Evolutionary conservation across 2,888 invertebrate genomes (phyloP).

Genomic region (Stenodera caucasica): DNA sequence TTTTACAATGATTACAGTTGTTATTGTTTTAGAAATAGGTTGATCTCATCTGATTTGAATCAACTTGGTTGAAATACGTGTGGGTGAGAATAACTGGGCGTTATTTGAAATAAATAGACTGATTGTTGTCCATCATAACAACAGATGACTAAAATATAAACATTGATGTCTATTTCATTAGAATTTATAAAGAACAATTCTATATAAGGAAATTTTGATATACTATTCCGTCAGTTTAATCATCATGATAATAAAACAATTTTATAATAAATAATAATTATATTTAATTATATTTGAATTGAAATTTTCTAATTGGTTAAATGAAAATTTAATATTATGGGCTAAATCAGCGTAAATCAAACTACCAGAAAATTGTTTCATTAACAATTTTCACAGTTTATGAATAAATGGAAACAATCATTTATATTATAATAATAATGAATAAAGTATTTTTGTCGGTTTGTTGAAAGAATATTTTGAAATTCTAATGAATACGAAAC

Average conservation of each 20-base stretch:
- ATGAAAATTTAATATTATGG: neutral
- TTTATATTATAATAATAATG: too few relatives aligned
- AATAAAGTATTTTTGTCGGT: too few relatives aligned
- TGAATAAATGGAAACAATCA: constrained; percentile 7
- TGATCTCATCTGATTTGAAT: too few relatives aligned
- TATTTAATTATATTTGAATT: too few relatives aligned
- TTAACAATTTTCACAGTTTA: constrained; percentile 14
- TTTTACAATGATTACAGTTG: too few relatives aligned
- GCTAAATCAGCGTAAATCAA: constrained; percentile 2
- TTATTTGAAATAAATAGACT: neutral
- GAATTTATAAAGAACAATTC: neutral
- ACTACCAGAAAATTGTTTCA: constrained; percentile 17
- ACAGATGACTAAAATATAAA: constrained; percentile 4
- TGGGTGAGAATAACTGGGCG: neutral
- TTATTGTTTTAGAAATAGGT: neutral
- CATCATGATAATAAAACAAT: too few relatives aligned
- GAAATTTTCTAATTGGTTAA: neutral
- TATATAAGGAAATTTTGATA: neutral
- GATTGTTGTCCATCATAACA: neutral
- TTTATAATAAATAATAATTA: too few relatives aligned
- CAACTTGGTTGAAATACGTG: too few relatives aligned
- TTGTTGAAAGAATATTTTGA: constrained; percentile 9
- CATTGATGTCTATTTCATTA: neutral
- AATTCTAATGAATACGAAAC: too few relatives aligned
- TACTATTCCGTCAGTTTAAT: neutral